A percentile compares a stretch with the other conserved stretches of the same genome.
These are phyloP conservation scores for Vulpes vulpes DNA, from an alignment of 2,113 vertebrate genomes.

Conservation along the genomic window DNA sequence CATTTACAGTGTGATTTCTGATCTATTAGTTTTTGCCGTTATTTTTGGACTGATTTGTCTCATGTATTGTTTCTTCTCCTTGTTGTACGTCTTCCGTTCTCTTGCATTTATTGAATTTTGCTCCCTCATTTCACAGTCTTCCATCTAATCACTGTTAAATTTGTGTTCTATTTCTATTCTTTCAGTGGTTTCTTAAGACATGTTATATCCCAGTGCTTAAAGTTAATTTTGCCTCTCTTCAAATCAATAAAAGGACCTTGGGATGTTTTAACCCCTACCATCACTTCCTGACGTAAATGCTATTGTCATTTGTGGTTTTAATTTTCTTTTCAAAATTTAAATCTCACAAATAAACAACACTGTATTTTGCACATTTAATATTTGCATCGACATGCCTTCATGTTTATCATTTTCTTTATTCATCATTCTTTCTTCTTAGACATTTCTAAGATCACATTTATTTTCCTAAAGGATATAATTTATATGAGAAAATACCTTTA, in stretches of 20 bases:
- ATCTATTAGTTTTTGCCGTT: background rate
- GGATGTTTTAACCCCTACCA: background rate
- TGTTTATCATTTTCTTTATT: background rate
- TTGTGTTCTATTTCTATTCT: conserved; percentile 2
- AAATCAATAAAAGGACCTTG: conserved; percentile 1
- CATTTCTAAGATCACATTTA: background rate
- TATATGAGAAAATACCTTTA: conserved; percentile 1
- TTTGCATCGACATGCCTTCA: background rate
- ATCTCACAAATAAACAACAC: background rate
- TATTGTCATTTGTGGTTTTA: background rate
- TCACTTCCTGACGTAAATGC: background rate
- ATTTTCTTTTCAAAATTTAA: background rate
- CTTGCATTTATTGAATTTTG: background rate
- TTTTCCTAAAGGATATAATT: background rate
- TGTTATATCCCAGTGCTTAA: background rate
- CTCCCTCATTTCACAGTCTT: background rate
- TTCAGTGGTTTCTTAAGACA: conserved; percentile 49
- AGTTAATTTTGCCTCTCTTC: background rate
- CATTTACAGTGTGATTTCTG: background rate
- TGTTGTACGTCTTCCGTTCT: background rate
- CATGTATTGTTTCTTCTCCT: background rate
- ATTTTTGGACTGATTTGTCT: background rate
- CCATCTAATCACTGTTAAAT: background rate
- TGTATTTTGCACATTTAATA: background rate
- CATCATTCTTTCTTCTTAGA: background rate